Conservation (phyloP, 2,888 invertebrate genomes). For the Aspidapion aeneum region DNA sequence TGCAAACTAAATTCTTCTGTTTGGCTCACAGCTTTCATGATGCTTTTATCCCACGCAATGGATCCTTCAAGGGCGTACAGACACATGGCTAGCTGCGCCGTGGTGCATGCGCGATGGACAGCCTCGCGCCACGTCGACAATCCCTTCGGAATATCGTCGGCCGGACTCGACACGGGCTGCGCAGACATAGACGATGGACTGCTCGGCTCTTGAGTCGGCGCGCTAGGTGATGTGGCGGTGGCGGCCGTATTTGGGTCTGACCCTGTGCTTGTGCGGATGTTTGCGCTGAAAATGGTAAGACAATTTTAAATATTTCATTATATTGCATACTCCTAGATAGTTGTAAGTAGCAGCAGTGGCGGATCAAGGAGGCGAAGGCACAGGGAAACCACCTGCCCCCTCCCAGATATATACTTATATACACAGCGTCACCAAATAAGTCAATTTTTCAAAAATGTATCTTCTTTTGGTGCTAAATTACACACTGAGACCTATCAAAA, state of each 20-base stretch:
- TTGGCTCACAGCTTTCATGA: slow-evolving; percentile 96
- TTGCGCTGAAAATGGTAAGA: slow-evolving; percentile 17
- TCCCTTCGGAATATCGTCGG: slow-evolving; percentile 73
- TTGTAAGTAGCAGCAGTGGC: too few species aligned
- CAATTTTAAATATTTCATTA: too few species aligned
- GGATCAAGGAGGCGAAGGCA: too few species aligned
- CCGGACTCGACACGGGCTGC: slow-evolving; percentile 9
- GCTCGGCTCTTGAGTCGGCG: background rate
- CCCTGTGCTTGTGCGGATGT: slow-evolving; percentile 24
- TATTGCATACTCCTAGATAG: too few species aligned
- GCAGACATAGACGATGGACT: background rate
- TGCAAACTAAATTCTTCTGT: slow-evolving; percentile 48
- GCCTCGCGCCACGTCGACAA: slow-evolving; percentile 87
- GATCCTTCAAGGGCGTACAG: slow-evolving; percentile 85
- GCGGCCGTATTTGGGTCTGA: slow-evolving; percentile 2
- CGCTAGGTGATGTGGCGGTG: background rate
- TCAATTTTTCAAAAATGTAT: too few species aligned
- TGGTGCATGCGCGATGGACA: slow-evolving; percentile 76
- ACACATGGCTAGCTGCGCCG: slow-evolving; percentile 88
- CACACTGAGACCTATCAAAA: too few species aligned
- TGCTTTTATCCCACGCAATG: slow-evolving; percentile 98
- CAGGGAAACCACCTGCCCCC: too few species aligned
- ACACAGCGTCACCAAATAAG: too few species aligned
- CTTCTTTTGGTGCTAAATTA: too few species aligned
- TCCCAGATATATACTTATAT: too few species aligned